A percentile compares a stretch with the other conserved stretches of the same genome.
These are phyloP conservation scores for Palythoa grandis DNA, from an alignment of 92 coral and sea anemone genomes.

Conservation along the genomic window DNA sequence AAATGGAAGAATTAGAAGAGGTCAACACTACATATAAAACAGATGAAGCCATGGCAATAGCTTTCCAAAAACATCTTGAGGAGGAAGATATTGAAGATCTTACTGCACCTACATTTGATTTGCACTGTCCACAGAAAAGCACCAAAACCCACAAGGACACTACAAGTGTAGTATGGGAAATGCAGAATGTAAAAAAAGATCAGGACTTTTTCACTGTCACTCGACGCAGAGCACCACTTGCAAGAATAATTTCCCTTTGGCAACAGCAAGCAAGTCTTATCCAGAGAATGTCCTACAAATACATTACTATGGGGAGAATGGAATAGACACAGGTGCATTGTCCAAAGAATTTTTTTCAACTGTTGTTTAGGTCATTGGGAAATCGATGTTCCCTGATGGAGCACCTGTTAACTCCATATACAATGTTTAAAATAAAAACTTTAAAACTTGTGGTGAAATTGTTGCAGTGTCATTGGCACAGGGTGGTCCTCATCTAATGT, in stretches of 20 bases:
- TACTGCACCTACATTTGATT: constrained; percentile 39
- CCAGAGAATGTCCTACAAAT: constrained; percentile 53
- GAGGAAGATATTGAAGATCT: constrained; percentile 49
- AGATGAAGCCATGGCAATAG: constrained; percentile 61
- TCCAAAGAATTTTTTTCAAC: constrained; percentile 63
- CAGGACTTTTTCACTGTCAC: constrained; percentile 52
- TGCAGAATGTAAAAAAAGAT: constrained; percentile 58
- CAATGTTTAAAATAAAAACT: constrained; percentile 59
- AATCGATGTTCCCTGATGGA: constrained; percentile 6
- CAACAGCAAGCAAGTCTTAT: constrained; percentile 53
- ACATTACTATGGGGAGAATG: constrained; percentile 50
- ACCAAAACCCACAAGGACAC: constrained; percentile 43
- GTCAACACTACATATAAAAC: constrained; percentile 42
- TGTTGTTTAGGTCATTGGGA: constrained; percentile 55
- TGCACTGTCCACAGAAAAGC: constrained; percentile 51
- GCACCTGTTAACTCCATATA: constrained; percentile 53
- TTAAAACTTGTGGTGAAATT: constrained; percentile 24
- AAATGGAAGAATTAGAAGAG: constrained; percentile 47
- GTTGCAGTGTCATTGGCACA: constrained; percentile 38
- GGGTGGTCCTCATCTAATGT: constrained; percentile 62
- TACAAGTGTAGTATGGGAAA: constrained; percentile 58
- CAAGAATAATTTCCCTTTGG: constrained; percentile 63
- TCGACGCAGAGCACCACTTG: constrained; percentile 60
- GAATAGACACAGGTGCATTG: constrained; percentile 66
- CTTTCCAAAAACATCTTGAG: constrained; percentile 62